Conservation (phyloP, 2,797 vertebrate genomes). For the Eremophila alpestris region DNA sequence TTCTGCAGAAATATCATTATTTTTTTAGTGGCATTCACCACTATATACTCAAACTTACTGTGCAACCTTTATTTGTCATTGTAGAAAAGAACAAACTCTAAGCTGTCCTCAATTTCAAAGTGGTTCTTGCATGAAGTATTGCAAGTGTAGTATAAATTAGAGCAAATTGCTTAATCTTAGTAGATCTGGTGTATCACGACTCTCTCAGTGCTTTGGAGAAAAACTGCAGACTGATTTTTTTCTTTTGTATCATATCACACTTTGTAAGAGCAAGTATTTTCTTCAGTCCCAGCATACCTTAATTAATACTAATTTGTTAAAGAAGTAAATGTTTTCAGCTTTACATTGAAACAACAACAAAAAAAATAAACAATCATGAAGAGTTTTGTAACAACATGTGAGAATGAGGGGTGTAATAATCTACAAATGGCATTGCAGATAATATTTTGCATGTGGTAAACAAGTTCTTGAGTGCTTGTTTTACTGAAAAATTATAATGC, state of each 20-base stretch:
- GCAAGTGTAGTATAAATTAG: neutral
- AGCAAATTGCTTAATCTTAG: neutral
- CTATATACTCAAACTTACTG: neutral
- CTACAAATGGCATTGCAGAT: neutral
- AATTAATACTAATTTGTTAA: constrained; percentile 69
- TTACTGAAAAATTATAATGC: neutral
- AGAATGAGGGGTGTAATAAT: neutral
- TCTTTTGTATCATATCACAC: neutral
- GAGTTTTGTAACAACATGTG: neutral
- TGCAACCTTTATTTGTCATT: neutral
- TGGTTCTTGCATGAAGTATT: neutral
- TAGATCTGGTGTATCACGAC: neutral
- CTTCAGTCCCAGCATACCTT: constrained; percentile 42
- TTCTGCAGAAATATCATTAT: neutral
- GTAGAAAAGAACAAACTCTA: neutral
- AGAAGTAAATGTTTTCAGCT: constrained; percentile 48
- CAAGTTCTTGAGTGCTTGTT: neutral
- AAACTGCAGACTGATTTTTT: neutral
- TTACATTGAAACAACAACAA: constrained; percentile 36
- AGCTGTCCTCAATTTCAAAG: neutral
- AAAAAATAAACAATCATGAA: constrained; percentile 1
- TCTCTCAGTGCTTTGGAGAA: neutral
- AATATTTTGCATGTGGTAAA: neutral
- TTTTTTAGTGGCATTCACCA: neutral
- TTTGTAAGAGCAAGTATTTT: constrained; percentile 44